Percentiles rank a stretch among this genome's conserved stretches.
Evolutionary conservation across 2,797 vertebrate species (phyloP).

Genomic region (Macropodus opercularis): DNA sequence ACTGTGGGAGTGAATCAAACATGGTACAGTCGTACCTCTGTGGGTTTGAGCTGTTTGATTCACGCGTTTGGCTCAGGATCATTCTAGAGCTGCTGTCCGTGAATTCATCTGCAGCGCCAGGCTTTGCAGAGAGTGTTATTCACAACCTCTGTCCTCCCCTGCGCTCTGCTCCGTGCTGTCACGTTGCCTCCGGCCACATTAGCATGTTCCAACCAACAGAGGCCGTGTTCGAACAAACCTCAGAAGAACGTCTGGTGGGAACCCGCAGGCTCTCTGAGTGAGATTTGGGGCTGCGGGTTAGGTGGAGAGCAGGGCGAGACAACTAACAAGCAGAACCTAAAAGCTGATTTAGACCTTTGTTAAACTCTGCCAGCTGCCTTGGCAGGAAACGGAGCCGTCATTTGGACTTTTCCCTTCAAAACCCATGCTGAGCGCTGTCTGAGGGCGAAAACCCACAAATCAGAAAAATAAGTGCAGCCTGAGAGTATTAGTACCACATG

Average conservation of each 20-base stretch:
- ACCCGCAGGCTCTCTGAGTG: constrained; percentile 39
- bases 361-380: constrained; percentile 1
- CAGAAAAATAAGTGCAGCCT: no score
- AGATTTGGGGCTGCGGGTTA: constrained; percentile 5
- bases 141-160: constrained; percentile 10
- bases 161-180: constrained; percentile 20
- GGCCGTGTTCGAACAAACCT: constrained; percentile 43
- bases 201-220: constrained; percentile 39
- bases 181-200: constrained; percentile 34
- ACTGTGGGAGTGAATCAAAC: no score
- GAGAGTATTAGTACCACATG: no score
- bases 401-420: neutral
- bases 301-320: constrained; percentile 21
- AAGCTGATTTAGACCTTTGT: constrained; percentile 1
- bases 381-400: neutral
- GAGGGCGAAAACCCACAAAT: no score
- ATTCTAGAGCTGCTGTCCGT: constrained; percentile 9
- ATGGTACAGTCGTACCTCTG: constrained; percentile 6
- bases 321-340: constrained; percentile 6
- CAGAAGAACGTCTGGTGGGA: constrained; percentile 22
- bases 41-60: constrained; percentile 24
- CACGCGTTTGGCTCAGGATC: constrained; percentile 27
- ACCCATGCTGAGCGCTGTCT: neutral
- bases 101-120: constrained; percentile 19
- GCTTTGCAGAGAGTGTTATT: neutral